Evolutionary conservation across 2,888 invertebrate species (phyloP), one percentile per base, ranked within the genome.

Genomic region (Drosophila sordidula): DNA sequence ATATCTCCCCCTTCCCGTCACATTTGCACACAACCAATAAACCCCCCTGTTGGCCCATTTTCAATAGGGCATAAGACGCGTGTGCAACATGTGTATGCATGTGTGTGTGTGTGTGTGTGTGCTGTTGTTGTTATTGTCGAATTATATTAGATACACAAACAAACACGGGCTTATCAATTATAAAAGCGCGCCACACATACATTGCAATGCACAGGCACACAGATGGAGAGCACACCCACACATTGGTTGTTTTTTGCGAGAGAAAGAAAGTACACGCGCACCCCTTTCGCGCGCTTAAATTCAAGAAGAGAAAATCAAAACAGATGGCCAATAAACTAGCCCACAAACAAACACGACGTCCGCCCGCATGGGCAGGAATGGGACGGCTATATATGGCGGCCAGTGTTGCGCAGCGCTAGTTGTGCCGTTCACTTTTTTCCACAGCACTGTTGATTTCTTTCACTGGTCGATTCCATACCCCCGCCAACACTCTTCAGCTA

Each of bases 211-310:
- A 83, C 54, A 52, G 39, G 26, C 42, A 32, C 34, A 29, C 26
- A 59, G 38, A 9, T n/a, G 34, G 39, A 34, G 46, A 36, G 29
- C 38, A 42, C 75, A 63, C 66, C 64, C 79, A 79, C 70, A 76
- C 79, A 34, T 9, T 54, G 4, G 18, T 45, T 9, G 64, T 29
- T 32, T 32, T 47, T 22, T 38, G 56, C 22, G 74, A 71, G 64
- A 68, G 70, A 75, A 86, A 87, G 81, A 87, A 83, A 89, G 89
- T 87, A 84, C 89, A 89, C 83, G 84, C 84, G 83, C 89, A 83
- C 87, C 89, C 88, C 83, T 89, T 83, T 83, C 71, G 83, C 83
- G 83, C 83, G 83, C 89, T 89, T 83, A 83, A 80, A 70, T 89
- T 89, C 55, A 84, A 67, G 83, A 83, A 83, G 85, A 84, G 87